Base-by-base conservation (phyloP, 2,888 invertebrate genomes). In the Papilio protenor region DNA sequence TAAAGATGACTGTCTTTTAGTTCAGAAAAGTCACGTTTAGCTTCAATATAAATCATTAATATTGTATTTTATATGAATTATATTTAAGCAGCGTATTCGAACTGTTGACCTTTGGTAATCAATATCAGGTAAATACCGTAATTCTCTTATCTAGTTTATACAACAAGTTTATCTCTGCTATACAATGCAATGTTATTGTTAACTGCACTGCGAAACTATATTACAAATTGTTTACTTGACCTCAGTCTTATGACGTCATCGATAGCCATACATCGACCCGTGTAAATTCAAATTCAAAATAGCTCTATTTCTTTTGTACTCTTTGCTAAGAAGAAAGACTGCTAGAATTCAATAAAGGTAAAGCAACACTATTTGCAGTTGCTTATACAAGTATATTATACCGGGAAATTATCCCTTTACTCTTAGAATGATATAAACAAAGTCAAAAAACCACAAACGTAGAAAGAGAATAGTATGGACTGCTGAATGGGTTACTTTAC, bases 171-270 rank as follows among this genome's bases (percentile, higher is more conserved):
- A 61, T 74, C 61, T 18, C 59, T 73, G 5, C n/a, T 40, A 10
- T 64, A 27, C 61, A 27, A 64, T 64, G 49, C 27, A 64, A 49
- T 74, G 49, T 66, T 66, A 64, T 74, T 74, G 27, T 21, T 59
- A 47, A 61, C 45, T 64, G 47, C 73, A 73, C 23, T 49, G 27
- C 74, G 74, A 64, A 74, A 27, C 61, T 49, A 40, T 61, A 74
- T 73, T 73, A 27, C 74, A 74, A 64, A 64, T 74, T 74, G 74
- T 74, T 74, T 74, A 74, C 33, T 47, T 64, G 45, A 74, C 49
- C 59, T 27, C 18, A 47, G 73, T 8, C 57, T 23, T 73, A 16
- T 73, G 40, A 59, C 73, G 73, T 73, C 8, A 57, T 57, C 23
- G 23, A 12, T 59, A 59, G 3, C 40, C 40, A 33, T 40, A 40